Percentiles rank a stretch among this genome's conserved stretches.
These are phyloP conservation scores for Augiades crinisus DNA, from an alignment of 2,888 invertebrate genomes.

Conservation along the genomic window DNA sequence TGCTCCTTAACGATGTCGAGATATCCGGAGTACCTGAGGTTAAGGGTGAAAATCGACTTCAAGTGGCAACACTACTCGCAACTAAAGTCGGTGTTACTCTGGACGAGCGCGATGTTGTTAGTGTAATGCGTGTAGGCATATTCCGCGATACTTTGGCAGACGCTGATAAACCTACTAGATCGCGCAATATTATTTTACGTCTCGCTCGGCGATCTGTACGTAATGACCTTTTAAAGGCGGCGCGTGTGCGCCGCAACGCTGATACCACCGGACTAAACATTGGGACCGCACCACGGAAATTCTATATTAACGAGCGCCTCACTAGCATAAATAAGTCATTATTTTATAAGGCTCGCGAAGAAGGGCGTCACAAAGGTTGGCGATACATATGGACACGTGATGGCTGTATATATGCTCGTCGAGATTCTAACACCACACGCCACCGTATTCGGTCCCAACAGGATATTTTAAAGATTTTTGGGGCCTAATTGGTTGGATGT, in stretches of 20 bases:
- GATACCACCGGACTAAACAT: not conserved
- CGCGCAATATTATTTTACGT: no score
- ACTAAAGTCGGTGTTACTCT: no score
- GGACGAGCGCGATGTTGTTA: no score
- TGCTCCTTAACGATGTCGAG: no score
- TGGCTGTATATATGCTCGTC: slow-evolving; percentile 22
- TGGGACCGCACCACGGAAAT: not conserved
- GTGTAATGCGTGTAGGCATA: no score
- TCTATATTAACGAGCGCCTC: slow-evolving; percentile 30
- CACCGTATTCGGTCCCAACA: not conserved
- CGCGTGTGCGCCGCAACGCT: not conserved
- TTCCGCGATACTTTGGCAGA: no score
- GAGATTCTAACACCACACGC: not conserved
- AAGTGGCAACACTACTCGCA: no score
- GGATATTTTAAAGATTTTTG: not conserved
- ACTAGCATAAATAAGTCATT: slow-evolving; percentile 28
- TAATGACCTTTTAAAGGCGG: not conserved
- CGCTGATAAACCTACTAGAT: no score
- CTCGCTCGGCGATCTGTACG: no score
- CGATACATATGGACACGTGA: slow-evolving; percentile 27
- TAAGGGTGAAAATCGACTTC: no score
- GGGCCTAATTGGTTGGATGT: not conserved
- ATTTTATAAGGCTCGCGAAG: slow-evolving; percentile 26
- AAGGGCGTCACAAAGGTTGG: slow-evolving; percentile 17
- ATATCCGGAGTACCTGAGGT: no score